phyloP scores from a whole-genome alignment of 2,797 vertebrate genomes.

The Dendrocincla tyrannina region DNA sequence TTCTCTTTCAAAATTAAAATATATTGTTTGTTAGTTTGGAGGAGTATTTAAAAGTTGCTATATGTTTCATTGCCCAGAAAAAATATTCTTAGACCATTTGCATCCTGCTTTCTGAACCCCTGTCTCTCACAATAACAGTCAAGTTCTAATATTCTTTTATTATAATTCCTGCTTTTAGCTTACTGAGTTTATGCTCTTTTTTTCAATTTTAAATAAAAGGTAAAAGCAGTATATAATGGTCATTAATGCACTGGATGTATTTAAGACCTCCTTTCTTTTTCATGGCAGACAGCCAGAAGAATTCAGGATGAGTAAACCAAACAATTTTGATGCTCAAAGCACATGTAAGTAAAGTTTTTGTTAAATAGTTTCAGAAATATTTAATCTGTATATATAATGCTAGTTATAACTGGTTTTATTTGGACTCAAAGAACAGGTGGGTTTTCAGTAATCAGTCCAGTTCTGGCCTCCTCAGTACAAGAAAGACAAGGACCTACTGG shows the following conservation, averaged over 20 bases:
- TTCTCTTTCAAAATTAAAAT: not conserved
- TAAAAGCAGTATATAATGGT: not conserved
- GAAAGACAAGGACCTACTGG: not conserved
- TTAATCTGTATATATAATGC: not conserved
- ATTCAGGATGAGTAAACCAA: slow-evolving; percentile 70
- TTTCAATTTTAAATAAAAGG: not conserved
- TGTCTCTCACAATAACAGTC: not conserved
- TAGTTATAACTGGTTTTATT: not conserved
- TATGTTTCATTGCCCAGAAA: not conserved
- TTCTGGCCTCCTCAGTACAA: not conserved
- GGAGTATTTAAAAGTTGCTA: not conserved
- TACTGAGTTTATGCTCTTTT: not conserved
- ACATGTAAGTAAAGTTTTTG: slow-evolving; percentile 68
- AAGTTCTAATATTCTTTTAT: not conserved
- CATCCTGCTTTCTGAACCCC: not conserved
- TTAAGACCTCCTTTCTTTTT: slow-evolving; percentile 42
- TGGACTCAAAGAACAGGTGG: not conserved
- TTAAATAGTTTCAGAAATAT: not conserved
- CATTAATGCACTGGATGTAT: not conserved
- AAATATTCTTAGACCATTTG: not conserved
- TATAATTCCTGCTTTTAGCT: not conserved
- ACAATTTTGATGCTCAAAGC: slow-evolving; percentile 34
- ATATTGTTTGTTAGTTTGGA: not conserved
- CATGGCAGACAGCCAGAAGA: not conserved
- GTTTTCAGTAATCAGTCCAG: not conserved